A percentile compares a stretch with the other conserved stretches of the same genome.
Evolutionary conservation across 2,888 invertebrate genomes (phyloP).

Genomic region (Agrochola litura): DNA sequence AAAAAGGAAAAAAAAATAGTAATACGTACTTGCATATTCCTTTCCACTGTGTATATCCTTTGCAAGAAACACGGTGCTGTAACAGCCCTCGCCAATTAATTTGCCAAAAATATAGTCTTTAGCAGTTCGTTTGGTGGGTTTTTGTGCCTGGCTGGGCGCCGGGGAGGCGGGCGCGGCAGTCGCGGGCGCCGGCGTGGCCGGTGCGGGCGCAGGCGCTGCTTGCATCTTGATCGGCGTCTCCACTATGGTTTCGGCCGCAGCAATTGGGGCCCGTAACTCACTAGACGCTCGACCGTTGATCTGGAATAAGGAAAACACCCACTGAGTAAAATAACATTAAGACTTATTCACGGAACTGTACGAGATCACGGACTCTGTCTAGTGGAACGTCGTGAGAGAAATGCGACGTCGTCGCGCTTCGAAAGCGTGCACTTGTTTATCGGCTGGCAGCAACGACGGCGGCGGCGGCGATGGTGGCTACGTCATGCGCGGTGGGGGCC

Average conservation of each 20-base stretch:
- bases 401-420: conserved; percentile 77
- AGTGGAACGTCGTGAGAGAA: conserved; percentile 69
- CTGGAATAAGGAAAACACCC: conserved; percentile 80
- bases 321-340: conserved; percentile 54
- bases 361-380: conserved; percentile 67
- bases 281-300: conserved; percentile 83
- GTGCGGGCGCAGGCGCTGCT: conserved; percentile 86
- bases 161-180: conserved; percentile 80
- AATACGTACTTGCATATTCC: conserved; percentile 97
- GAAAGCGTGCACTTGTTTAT: conserved; percentile 83
- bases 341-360: conserved; percentile 64
- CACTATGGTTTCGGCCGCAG: conserved; percentile 88
- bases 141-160: conserved; percentile 83
- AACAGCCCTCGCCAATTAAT: conserved; percentile 99
- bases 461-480: conserved; percentile 64
- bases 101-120: conserved; percentile 98
- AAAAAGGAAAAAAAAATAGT: background rate
- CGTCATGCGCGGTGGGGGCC: conserved; percentile 81
- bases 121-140: conserved; percentile 92
- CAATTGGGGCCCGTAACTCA: conserved; percentile 89
- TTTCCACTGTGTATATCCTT: conserved; percentile 97
- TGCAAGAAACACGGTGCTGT: conserved; percentile 98
- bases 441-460: conserved; percentile 69
- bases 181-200: conserved; percentile 81
- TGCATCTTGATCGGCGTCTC: conserved; percentile 89